Evolutionary conservation across 2,797 vertebrate species (phyloP).

Genomic region (Molossus molossus): DNA sequence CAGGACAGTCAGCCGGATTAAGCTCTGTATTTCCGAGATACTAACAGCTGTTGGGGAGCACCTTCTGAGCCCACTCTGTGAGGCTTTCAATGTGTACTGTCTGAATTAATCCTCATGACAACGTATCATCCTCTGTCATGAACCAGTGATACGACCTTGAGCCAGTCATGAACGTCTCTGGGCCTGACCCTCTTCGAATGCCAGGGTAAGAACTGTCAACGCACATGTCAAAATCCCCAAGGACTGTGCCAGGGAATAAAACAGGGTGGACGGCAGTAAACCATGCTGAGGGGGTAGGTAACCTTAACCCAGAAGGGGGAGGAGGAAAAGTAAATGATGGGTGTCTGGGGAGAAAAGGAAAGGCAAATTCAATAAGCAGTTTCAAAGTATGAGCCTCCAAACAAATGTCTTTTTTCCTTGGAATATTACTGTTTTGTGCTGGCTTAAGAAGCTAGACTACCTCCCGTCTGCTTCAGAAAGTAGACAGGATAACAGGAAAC

Average conservation of each 20-base stretch:
- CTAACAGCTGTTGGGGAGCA: not conserved
- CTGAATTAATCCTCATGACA: not conserved
- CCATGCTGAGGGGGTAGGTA: not conserved
- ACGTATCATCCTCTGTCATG: not conserved
- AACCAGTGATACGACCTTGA: not conserved
- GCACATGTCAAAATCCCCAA: conserved; percentile 34
- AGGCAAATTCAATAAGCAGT: conserved; percentile 55
- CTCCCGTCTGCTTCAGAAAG: conserved; percentile 83
- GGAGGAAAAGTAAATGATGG: not conserved
- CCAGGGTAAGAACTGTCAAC: conserved; percentile 11
- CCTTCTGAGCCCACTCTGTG: too few relatives aligned
- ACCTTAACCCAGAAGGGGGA: not conserved
- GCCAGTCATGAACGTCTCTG: conserved; percentile 1
- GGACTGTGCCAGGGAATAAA: not conserved
- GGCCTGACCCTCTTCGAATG: not conserved
- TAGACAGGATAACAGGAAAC: conserved; percentile 87
- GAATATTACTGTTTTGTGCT: conserved; percentile 80
- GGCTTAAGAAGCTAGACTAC: conserved; percentile 71
- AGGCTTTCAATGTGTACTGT: not conserved
- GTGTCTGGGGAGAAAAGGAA: not conserved
- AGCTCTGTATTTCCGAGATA: not conserved
- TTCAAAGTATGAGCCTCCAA: conserved; percentile 78
- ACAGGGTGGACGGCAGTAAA: not conserved
- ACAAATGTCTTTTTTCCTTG: conserved; percentile 68
- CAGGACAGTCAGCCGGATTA: not conserved